Evolutionary conservation across 2,113 vertebrate species (phyloP).

Genomic region (Neolamprologus sp.): DNA sequence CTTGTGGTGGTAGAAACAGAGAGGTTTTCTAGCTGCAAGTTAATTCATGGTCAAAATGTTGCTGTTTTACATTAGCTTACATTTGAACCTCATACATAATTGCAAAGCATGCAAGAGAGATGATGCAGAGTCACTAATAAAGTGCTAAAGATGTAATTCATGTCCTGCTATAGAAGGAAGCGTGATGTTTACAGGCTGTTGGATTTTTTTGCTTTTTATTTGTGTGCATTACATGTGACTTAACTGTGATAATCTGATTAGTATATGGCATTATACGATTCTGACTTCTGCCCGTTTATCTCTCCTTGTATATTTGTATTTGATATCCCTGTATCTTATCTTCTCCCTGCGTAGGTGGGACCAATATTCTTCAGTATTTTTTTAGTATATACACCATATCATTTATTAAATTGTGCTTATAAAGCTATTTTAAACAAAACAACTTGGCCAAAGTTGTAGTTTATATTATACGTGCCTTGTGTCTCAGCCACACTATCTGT

Average conservation of each 20-base stretch:
- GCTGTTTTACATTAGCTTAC: neutral
- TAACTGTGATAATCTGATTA: fast-evolving
- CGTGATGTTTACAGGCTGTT: neutral
- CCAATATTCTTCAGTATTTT: neutral
- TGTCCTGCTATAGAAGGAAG: neutral
- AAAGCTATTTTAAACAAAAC: neutral
- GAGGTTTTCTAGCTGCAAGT: neutral
- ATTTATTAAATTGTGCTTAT: neutral
- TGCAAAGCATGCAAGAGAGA: neutral
- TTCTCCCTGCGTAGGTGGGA: neutral
- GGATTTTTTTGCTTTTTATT: neutral
- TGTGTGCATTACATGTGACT: neutral
- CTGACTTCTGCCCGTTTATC: neutral
- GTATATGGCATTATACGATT: fast-evolving
- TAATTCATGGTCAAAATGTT: neutral
- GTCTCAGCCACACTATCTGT: neutral
- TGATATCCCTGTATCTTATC: neutral
- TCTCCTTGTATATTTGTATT: neutral
- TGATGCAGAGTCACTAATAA: neutral
- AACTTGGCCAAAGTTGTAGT: neutral
- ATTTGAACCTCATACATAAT: neutral
- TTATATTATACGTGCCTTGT: neutral
- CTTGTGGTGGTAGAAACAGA: neutral
- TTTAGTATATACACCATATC: neutral
- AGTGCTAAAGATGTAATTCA: neutral